Conservation (phyloP, 2,797 vertebrate genomes). For the Morus bassanus region DNA sequence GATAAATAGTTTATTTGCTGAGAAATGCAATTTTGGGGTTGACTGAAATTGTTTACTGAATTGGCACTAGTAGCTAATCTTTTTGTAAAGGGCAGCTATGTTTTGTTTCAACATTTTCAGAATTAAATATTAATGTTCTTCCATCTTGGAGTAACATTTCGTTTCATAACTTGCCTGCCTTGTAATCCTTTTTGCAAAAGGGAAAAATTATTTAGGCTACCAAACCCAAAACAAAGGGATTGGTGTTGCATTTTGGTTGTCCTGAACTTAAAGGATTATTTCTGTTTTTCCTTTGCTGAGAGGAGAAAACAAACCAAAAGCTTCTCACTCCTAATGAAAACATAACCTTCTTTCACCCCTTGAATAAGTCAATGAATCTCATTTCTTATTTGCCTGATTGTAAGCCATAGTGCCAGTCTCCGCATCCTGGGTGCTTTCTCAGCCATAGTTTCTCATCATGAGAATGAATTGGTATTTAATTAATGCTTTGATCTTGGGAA, state of each 20-base stretch:
- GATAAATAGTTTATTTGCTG: not conserved
- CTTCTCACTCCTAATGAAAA: not conserved
- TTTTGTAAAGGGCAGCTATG: not conserved
- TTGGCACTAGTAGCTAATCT: not conserved
- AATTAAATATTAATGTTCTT: not conserved
- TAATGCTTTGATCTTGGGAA: not conserved
- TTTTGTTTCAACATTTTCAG: not conserved
- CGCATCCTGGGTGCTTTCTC: not conserved
- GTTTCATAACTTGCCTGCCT: not conserved
- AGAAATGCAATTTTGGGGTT: conserved; percentile 53
- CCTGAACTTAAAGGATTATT: not conserved
- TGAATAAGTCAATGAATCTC: not conserved
- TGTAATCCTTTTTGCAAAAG: not conserved
- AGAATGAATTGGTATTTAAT: not conserved
- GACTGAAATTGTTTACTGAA: conserved; percentile 2
- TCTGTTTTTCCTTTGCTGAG: not conserved
- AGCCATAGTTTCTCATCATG: not conserved
- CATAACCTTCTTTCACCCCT: not conserved
- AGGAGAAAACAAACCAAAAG: not conserved
- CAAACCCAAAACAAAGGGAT: conserved; percentile 7
- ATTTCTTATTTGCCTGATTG: not conserved
- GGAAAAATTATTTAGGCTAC: not conserved
- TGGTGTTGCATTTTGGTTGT: not conserved
- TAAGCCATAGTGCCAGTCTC: not conserved
- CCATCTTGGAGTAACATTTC: not conserved